Evolutionary conservation across 92 coral and sea anemone species (phyloP).

Genomic region (Phenganax subtilis): DNA sequence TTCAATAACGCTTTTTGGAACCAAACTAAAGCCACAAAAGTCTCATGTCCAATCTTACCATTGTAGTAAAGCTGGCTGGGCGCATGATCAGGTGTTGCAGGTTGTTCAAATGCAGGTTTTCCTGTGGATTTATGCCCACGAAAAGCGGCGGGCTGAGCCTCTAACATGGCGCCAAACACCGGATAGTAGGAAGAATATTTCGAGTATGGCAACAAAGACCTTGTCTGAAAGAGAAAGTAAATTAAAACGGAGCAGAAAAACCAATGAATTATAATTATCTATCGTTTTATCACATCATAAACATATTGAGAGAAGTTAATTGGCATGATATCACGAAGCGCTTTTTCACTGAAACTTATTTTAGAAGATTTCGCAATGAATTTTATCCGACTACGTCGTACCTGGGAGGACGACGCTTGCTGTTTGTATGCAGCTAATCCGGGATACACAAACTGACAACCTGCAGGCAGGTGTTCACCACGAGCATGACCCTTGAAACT

Average conservation of each 20-base stretch:
- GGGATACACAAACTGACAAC: slow-evolving; percentile 11
- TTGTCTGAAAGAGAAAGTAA: slow-evolving; percentile 5
- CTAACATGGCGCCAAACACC: neutral
- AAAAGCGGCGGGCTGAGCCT: slow-evolving; percentile 6
- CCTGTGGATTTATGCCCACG: neutral
- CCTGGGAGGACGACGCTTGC: neutral
- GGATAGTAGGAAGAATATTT: slow-evolving; percentile 19
- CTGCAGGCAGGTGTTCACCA: slow-evolving; percentile 13
- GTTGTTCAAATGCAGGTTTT: neutral
- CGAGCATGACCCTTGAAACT: neutral
- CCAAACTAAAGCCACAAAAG: neutral
- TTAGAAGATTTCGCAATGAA: neutral
- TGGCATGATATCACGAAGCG: too few species aligned
- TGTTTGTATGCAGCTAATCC: neutral
- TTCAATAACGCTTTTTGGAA: neutral
- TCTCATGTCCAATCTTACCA: neutral
- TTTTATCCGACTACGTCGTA: neutral
- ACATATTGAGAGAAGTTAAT: too few species aligned
- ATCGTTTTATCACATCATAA: too few species aligned
- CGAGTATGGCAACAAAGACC: slow-evolving; percentile 1
- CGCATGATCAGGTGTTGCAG: neutral
- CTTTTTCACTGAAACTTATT: neutral
- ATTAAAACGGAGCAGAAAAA: neutral
- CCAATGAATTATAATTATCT: too few species aligned
- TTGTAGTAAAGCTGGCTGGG: neutral